Percentiles rank a stretch among this genome's conserved stretches.
phyloP scores from a whole-genome alignment of 2,888 invertebrate species.

The Drosophila atripex region DNA sequence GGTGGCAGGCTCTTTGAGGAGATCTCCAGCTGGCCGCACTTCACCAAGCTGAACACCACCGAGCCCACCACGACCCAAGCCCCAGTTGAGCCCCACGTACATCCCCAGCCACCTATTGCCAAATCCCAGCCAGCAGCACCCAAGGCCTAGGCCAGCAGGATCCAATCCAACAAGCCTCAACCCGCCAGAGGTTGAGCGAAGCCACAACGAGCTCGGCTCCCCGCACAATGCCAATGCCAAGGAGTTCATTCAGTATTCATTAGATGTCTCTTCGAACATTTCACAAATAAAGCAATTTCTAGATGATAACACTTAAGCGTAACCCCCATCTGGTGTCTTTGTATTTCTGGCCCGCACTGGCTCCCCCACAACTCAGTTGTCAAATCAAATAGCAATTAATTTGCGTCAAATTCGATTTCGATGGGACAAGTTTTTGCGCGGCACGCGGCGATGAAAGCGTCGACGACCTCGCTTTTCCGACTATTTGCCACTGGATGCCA shows the following conservation, averaged over 20 bases:
- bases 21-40: constrained; percentile 87
- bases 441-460: constrained; percentile 23
- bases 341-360: not conserved
- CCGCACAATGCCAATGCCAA: constrained; percentile 44
- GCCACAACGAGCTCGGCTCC: constrained; percentile 47
- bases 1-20: constrained; percentile 86
- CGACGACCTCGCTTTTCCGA: constrained; percentile 30
- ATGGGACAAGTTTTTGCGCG: constrained; percentile 38
- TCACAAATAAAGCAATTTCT: constrained; percentile 49
- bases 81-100: constrained; percentile 22
- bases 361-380: constrained; percentile 25
- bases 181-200: constrained; percentile 30
- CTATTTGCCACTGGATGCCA: constrained; percentile 20
- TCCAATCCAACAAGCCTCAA: not conserved
- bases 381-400: constrained; percentile 49
- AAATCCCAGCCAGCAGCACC: constrained; percentile 6
- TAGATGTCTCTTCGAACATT: constrained; percentile 45
- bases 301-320: constrained; percentile 44
- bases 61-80: constrained; percentile 14
- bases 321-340: constrained; percentile 20
- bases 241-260: constrained; percentile 53
- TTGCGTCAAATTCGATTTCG: constrained; percentile 50
- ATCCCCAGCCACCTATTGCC: constrained; percentile 4
- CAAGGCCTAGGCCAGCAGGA: not conserved
- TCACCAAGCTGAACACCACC: constrained; percentile 76